Evolutionary conservation across 2,113 vertebrate species (phyloP).

Genomic region (Halcyon senegalensis): DNA sequence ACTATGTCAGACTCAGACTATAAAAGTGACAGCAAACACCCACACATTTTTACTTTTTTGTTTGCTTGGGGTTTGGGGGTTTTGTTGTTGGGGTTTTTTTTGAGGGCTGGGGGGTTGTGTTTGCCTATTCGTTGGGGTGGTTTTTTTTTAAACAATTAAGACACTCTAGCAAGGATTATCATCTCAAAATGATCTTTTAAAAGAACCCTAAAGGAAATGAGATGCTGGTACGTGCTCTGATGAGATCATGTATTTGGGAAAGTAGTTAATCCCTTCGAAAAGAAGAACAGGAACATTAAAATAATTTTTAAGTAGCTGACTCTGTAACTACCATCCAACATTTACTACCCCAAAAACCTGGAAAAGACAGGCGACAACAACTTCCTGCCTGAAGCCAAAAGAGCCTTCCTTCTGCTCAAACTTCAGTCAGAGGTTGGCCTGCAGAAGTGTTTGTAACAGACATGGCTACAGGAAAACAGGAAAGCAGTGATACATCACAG

Average conservation of each 20-base stretch:
- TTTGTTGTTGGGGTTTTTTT: background rate
- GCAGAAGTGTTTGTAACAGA: background rate
- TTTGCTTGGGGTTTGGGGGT: background rate
- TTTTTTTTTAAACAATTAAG: background rate
- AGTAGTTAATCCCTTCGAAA: background rate
- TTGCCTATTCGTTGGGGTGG: background rate
- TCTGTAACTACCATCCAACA: background rate
- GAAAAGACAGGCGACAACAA: background rate
- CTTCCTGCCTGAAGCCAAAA: background rate
- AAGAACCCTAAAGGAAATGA: background rate
- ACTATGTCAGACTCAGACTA: background rate
- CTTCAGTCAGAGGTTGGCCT: background rate
- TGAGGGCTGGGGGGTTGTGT: background rate
- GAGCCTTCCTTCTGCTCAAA: background rate
- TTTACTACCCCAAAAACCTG: background rate
- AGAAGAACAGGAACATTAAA: background rate
- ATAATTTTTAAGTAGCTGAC: background rate
- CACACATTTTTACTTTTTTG: background rate
- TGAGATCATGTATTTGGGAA: background rate
- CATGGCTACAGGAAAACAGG: background rate
- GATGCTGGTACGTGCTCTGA: background rate
- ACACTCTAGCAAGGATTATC: background rate
- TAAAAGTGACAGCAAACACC: background rate
- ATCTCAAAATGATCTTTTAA: background rate
- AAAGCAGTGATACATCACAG: background rate